These are phyloP conservation scores for Clamator glandarius DNA, from an alignment of 2,797 vertebrate genomes.

Conservation along the genomic window DNA sequence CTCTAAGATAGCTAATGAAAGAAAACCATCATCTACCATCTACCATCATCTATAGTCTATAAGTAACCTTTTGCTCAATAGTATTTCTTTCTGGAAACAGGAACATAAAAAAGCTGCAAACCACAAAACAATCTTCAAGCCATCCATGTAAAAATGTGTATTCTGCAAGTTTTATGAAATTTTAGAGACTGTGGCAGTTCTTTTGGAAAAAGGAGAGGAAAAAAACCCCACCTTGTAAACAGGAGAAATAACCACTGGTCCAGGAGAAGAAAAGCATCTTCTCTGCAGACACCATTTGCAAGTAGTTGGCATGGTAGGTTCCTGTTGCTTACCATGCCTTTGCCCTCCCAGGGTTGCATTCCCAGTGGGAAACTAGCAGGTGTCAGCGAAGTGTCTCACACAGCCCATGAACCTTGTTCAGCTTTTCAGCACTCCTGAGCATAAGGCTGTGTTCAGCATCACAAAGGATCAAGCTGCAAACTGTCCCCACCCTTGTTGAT, in stretches of 20 bases:
- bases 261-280: background rate
- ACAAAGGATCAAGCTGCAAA: background rate
- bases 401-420: background rate
- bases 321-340: background rate
- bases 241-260: background rate
- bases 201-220: background rate
- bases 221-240: background rate
- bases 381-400: background rate
- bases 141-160: fast-evolving
- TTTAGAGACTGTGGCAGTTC: background rate
- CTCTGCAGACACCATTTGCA: background rate
- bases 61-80: background rate
- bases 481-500: background rate
- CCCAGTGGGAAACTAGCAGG: background rate
- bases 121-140: background rate
- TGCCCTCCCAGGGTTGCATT: background rate
- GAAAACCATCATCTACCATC: background rate
- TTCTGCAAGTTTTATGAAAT: background rate
- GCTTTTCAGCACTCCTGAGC: background rate
- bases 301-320: background rate
- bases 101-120: background rate
- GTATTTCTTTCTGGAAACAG: background rate
- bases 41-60: background rate
- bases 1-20: background rate
- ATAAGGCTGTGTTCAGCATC: background rate